Conservation (phyloP, 2,888 invertebrate genomes). For the Drepanosiphum platanoidis region DNA sequence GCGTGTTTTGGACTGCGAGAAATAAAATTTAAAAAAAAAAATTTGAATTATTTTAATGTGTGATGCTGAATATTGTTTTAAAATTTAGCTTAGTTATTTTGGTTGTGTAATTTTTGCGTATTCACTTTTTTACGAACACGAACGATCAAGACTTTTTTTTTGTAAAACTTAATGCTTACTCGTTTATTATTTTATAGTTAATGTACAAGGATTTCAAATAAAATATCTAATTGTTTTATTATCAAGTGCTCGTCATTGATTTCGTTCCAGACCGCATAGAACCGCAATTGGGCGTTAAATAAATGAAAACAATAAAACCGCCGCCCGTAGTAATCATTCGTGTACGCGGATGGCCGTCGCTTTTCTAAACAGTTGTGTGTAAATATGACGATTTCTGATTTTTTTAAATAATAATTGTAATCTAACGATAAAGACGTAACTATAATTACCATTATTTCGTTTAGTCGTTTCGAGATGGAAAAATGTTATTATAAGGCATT, state of each 20-base stretch:
- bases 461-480: too few species aligned
- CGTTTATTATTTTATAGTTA: not conserved
- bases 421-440: too few species aligned
- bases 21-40: not conserved
- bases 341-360: too few species aligned
- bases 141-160: not conserved
- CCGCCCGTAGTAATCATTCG: too few species aligned
- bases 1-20: not conserved
- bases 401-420: too few species aligned
- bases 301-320: too few species aligned
- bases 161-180: not conserved
- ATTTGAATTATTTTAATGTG: conserved; percentile 11
- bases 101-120: not conserved
- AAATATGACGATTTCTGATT: too few species aligned
- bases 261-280: too few species aligned
- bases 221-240: not conserved
- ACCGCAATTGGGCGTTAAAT: too few species aligned
- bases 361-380: too few species aligned
- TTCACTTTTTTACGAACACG: not conserved
- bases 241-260: not conserved
- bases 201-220: not conserved
- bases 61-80: not conserved
- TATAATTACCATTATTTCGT: too few species aligned
- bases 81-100: not conserved
- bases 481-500: too few species aligned